Evolutionary conservation across 30 jellyfish, hydroid and myxozoan genomes (phyloP).

Genomic region (Turritopsis rubra): DNA sequence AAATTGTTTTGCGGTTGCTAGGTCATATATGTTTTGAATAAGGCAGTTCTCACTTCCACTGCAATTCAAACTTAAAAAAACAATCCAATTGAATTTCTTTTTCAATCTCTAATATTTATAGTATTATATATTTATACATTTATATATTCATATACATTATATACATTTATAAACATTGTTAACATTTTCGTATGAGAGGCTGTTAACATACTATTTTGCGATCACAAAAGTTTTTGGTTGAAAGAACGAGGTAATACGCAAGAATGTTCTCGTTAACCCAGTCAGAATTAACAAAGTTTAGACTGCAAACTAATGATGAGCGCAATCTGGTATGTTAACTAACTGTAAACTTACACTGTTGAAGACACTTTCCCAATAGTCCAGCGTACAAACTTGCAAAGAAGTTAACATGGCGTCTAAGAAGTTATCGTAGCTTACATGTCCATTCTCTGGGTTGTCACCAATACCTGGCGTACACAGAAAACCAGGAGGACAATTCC

Average conservation of each 20-base stretch:
- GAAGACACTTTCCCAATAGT: constrained; percentile 91
- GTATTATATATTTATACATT: too few relatives aligned
- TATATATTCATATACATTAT: too few relatives aligned
- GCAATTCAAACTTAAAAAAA: too few relatives aligned
- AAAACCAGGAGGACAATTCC: constrained; percentile 71
- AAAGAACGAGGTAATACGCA: too few relatives aligned
- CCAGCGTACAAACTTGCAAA: constrained; percentile 93
- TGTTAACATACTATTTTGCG: too few relatives aligned
- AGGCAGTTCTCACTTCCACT: neutral
- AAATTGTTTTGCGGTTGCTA: neutral
- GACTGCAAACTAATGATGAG: neutral
- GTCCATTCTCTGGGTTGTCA: constrained; percentile 63
- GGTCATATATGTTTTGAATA: neutral
- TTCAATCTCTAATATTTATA: too few relatives aligned
- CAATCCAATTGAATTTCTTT: too few relatives aligned
- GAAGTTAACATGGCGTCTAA: constrained; percentile 81
- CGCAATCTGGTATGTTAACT: neutral
- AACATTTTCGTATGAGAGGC: too few relatives aligned
- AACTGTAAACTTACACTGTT: constrained; percentile 64
- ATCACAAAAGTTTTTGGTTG: too few relatives aligned
- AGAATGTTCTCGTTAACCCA: too few relatives aligned
- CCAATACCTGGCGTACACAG: constrained; percentile 77
- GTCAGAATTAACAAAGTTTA: too few relatives aligned
- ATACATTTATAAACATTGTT: too few relatives aligned
- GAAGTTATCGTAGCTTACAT: constrained; percentile 72